Evolutionary conservation across 30 jellyfish, hydroid and myxozoan genomes (phyloP), one percentile per base, ranked within the genome.

Genomic region (Mastigias papua): DNA sequence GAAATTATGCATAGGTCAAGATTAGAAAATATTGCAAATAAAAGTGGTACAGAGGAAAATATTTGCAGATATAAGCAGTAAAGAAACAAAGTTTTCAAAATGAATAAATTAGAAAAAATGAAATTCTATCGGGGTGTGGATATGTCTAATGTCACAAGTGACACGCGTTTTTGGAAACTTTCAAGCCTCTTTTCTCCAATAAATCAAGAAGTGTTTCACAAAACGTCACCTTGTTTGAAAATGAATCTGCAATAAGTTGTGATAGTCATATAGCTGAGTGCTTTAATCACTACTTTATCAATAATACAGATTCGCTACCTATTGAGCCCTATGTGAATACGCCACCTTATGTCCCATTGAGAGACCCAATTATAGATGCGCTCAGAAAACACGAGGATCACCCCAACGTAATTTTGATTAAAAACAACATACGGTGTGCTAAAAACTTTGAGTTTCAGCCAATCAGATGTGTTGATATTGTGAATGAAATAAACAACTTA

Each of bases 351-450:
- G 65, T 33, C 65, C 84, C 84, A 30, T 72, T 37, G 65, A 33
- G 26, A 26, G 84, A 72, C 84, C 84, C 84, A 8, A 42, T 72
- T 31, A 17, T 72, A 8, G 48, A 72, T 42, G 84, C 69, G 26
- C 27, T 25, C 50, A 13, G 6, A 26, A 72, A 72, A 72, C 19
- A 72, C 71, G 69, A 72, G 69, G 16, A 72, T 30, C 84, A 72
- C 22, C 71, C 80, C 54, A 32, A 60, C 25, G 21, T 68, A 4
- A 25, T 13, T 5, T 13, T 68, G 54, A 68, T 68, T 68, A 19
- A 68, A 68, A 26, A 31, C 25, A 68, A 68, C 54, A 72, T 72
- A 60, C 51, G 51, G 9, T 72, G n/a, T 72, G 33, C 26, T 27
- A 4, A 72, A 33, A 31, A 9, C 34, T 72, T 72, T 72, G 65